Evolutionary conservation across 1,140 invertebrate genomes (phyloP).

Genomic region (Tribolium madens): DNA sequence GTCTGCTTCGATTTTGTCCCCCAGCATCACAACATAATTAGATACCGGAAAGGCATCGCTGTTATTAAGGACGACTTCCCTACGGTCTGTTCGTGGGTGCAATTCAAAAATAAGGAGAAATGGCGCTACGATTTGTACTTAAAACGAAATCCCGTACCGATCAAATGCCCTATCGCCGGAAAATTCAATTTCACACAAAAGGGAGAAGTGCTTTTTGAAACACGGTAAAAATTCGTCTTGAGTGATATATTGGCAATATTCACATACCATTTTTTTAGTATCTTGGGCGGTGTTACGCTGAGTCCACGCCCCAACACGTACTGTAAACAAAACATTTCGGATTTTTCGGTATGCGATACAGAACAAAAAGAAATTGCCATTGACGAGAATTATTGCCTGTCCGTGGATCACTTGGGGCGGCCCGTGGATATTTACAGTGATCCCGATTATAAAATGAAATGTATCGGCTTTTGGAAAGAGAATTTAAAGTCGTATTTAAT

Average conservation of each 20-base stretch:
- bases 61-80: slow-evolving; percentile 91
- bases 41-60: slow-evolving; percentile 89
- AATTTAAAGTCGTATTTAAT: slow-evolving; percentile 97
- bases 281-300: slow-evolving; percentile 93
- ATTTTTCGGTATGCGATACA: slow-evolving; percentile 93
- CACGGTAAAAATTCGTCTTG: slow-evolving; percentile 65
- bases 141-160: slow-evolving; percentile 90
- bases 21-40: slow-evolving; percentile 94
- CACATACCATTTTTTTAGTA: slow-evolving; percentile 68
- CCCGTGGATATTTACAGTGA: slow-evolving; percentile 96
- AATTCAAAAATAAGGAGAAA: slow-evolving; percentile 84
- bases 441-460: slow-evolving; percentile 96
- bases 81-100: slow-evolving; percentile 94
- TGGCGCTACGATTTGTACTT: slow-evolving; percentile 93
- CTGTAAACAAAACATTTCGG: slow-evolving; percentile 94
- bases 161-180: slow-evolving; percentile 95
- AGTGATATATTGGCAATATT: slow-evolving; percentile 16
- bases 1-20: slow-evolving; percentile 97
- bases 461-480: slow-evolving; percentile 98
- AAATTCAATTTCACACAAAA: slow-evolving; percentile 94
- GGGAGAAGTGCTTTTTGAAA: slow-evolving; percentile 90
- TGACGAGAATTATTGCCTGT: slow-evolving; percentile 95
- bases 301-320: slow-evolving; percentile 93
- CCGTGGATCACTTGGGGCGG: slow-evolving; percentile 93
- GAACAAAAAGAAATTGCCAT: slow-evolving; percentile 94